Base-by-base conservation (phyloP, 2,113 vertebrate species). In the Zapornia atra region DNA sequence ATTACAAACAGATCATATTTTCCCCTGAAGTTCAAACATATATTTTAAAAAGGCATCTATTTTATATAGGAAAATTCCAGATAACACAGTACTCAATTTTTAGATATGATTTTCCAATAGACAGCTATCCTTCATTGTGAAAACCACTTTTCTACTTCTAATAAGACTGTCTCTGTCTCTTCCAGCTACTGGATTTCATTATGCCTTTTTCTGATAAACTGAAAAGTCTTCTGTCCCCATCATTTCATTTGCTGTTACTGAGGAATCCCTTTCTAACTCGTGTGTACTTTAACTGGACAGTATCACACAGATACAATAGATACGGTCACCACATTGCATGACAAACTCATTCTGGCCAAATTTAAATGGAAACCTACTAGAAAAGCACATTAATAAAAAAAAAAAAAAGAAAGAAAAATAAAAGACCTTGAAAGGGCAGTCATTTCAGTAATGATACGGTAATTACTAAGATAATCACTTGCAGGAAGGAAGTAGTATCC, bases 141-240 rank as follows among this genome's bases (percentile, higher is more conserved):
- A 82, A 91, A 91, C 38, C 60, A 11, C 26, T 48, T 24, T 38
- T 18, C 25, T 81, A 38, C 84, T 92, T 92, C 76, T 95, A 84
- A 68, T 64, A 86, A 88, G 77, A 88, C 56, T 33, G 19, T 33
- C 64, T 70, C 77, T 91, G 33, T 40, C 60, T 89, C 73, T 95
- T 95, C 64, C 88, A 95, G 60, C 42, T 82, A 28, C 17, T 96
- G 83, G 72, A 95, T 95, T 92, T 89, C 61, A 79, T 95, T 92
- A 92, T 89, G 36, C 15, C 13, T 95, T 92, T 85, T 79, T 78
- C 64, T 75, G 82, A 88, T 79, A 96, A 88, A 91, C 38, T 92
- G 73, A 82, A 95, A 96, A 96, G 46, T 42, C 69, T 91, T 71
- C 83, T 89, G 83, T 56, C 91, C 86, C 56, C 29, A 63, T 81